Percentiles rank a stretch among this genome's conserved stretches.
phyloP scores from a whole-genome alignment of 2,797 vertebrate genomes.

The Odontamblyopus lacepedii region DNA sequence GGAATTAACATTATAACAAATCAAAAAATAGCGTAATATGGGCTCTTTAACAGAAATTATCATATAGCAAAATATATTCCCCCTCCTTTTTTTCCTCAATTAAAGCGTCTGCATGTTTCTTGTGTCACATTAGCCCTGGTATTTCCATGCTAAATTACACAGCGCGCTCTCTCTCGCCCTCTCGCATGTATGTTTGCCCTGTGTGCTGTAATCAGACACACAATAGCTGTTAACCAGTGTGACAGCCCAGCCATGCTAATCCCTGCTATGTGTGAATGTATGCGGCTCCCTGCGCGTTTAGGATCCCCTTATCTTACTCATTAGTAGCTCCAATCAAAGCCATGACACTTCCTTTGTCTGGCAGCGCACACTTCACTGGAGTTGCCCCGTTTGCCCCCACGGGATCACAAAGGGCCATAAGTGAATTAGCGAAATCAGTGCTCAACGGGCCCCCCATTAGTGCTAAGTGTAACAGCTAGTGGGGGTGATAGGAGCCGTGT shows the following conservation, averaged over 20 bases:
- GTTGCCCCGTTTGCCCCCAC: slow-evolving; percentile 43
- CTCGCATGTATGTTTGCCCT: slow-evolving; percentile 47
- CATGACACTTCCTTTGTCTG: slow-evolving; percentile 69
- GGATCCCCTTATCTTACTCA: slow-evolving; percentile 66
- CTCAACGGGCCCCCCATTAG: slow-evolving; percentile 49
- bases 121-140: slow-evolving; percentile 16
- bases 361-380: slow-evolving; percentile 67
- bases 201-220: slow-evolving; percentile 47
- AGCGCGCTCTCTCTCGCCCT: slow-evolving; percentile 49
- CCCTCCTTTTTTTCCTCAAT: too few relatives aligned
- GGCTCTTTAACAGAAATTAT: too few relatives aligned
- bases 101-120: slow-evolving; percentile 6
- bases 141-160: slow-evolving; percentile 42
- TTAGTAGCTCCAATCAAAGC: slow-evolving; percentile 69
- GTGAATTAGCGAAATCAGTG: slow-evolving; percentile 74
- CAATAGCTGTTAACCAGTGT: slow-evolving; percentile 61
- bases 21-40: too few relatives aligned
- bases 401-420: slow-evolving; percentile 76
- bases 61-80: too few relatives aligned
- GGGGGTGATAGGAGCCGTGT: slow-evolving; percentile 55
- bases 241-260: slow-evolving; percentile 65
- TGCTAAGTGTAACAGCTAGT: slow-evolving; percentile 65
- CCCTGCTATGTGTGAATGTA: slow-evolving; percentile 64
- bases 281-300: slow-evolving; percentile 54
- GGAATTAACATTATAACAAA: too few relatives aligned